Percentiles rank a stretch among this genome's conserved stretches.
Evolutionary conservation across 2,113 vertebrate species (phyloP).

Genomic region (Daubentonia madagascariensis): DNA sequence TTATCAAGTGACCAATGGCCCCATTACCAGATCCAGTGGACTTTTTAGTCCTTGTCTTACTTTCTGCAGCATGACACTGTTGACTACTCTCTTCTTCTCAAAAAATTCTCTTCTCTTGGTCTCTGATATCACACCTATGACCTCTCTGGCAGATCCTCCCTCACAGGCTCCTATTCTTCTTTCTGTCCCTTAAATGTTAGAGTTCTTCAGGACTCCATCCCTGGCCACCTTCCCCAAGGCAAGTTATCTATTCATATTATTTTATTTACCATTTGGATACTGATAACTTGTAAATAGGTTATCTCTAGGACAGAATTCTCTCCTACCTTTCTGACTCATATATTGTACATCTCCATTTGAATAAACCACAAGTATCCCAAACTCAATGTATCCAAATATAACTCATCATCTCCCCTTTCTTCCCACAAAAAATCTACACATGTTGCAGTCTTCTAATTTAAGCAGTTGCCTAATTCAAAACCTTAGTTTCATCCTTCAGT

Average conservation of each 20-base stretch:
- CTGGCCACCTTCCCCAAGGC: background rate
- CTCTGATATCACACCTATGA: conserved; percentile 45
- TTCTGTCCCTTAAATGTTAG: conserved; percentile 70
- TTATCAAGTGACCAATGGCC: conserved; percentile 22
- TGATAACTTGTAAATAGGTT: conserved; percentile 22
- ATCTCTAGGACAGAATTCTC: conserved; percentile 19
- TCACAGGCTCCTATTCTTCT: conserved; percentile 55
- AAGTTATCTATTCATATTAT: conserved; percentile 6
- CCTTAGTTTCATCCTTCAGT: background rate
- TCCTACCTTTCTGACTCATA: conserved; percentile 22
- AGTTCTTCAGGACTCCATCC: conserved; percentile 8
- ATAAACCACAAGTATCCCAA: conserved; percentile 38
- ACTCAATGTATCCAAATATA: conserved; percentile 24
- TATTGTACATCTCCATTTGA: background rate
- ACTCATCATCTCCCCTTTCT: conserved; percentile 14
- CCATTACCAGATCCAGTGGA: conserved; percentile 54
- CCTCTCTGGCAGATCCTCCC: conserved; percentile 38
- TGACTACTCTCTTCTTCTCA: conserved; percentile 69
- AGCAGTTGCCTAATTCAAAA: conserved; percentile 24
- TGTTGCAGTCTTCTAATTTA: conserved; percentile 33
- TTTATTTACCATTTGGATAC: conserved; percentile 19
- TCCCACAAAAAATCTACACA: conserved; percentile 39
- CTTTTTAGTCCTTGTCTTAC: conserved; percentile 58
- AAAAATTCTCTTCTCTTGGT: conserved; percentile 70
- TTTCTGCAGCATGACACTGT: conserved; percentile 65